A percentile compares a stretch with the other conserved stretches of the same genome.
Evolutionary conservation across 2,113 vertebrate genomes (phyloP).

Genomic region (Pelusios castaneus): DNA sequence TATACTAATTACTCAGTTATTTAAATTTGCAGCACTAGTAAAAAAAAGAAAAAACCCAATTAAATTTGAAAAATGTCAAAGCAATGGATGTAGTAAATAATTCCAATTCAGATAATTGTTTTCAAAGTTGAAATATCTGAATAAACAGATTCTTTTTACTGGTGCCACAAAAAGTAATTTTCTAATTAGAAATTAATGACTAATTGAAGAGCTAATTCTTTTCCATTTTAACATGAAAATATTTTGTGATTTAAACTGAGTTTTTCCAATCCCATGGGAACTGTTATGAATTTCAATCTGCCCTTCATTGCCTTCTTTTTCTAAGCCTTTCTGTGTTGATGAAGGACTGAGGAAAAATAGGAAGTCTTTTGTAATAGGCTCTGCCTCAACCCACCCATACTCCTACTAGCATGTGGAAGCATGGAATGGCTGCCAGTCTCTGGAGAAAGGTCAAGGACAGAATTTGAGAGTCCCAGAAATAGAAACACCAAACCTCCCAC

Average conservation of each 20-base stretch:
- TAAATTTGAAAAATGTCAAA: not conserved
- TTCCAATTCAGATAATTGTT: not conserved
- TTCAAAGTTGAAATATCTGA: conserved; percentile 13
- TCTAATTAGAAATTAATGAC: conserved; percentile 29
- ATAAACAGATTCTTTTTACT: conserved; percentile 7
- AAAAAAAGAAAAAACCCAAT: conserved; percentile 5
- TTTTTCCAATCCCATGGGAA: not conserved
- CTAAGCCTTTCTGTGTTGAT: not conserved
- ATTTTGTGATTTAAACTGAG: not conserved
- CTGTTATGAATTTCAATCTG: not conserved
- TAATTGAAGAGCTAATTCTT: not conserved
- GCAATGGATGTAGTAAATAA: not conserved
- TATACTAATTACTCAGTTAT: not conserved
- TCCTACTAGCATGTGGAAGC: not conserved
- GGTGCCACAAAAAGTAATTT: conserved; percentile 13
- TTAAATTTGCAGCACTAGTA: conserved; percentile 7
- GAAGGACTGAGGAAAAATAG: not conserved
- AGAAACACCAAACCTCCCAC: not conserved
- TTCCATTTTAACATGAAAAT: conserved; percentile 20
- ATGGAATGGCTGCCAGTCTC: conserved; percentile 52
- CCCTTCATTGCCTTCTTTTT: not conserved
- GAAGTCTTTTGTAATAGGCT: not conserved
- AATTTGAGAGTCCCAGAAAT: conserved; percentile 9
- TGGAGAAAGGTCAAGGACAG: not conserved
- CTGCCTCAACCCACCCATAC: not conserved